Base-by-base conservation (phyloP, 1,140 invertebrate species). In the Drosophila sp. region DNA sequence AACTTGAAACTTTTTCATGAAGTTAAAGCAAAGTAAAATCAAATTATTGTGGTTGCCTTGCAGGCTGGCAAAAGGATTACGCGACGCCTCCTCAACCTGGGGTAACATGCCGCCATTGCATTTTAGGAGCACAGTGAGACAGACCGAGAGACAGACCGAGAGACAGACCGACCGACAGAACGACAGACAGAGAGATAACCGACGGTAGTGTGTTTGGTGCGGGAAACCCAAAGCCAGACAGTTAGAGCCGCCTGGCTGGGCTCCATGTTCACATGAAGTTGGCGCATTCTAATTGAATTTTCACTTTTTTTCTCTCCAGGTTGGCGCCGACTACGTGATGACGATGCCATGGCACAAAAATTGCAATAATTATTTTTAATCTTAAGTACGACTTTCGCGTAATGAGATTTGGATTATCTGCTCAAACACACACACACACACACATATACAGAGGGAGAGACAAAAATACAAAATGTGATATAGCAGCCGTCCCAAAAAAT, bases 351-450 rank as follows among this genome's bases (percentile, higher is more conserved):
- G 84, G 76, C 79, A 76, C 82, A 86, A 81, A 89, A 87, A 80
- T 87, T 89, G 84, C 82, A 89, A 89, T 89, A 89, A 89, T 89
- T 89, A 89, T 89, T 89, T 89, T 89, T 89, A 89, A 90, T 89
- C 84, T 89, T 90, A 89, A 89, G 84, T 89, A 90, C 85, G 85
- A 89, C 80, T 89, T 90, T 75, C 77, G 74, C 77, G 84, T 89
- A 89, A 89, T 90, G 84, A 89, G 85, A 89, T 89, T 89, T 89
- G 84, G 85, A 90, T 89, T 85, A 89, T 90, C 84, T 80, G 60
- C 41, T 61, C 60, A 44, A 40, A 58, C 57, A 66, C 77, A 78
- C 61, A 64, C 61, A 40, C 63, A 60, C 17, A 25, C 61, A 58
- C 4, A 64, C n/a, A 77, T 40, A 70, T 56, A 58, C 40, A 44